phyloP scores from a whole-genome alignment of 1,140 invertebrate genomes.

The Paraescarpia echinospica region DNA sequence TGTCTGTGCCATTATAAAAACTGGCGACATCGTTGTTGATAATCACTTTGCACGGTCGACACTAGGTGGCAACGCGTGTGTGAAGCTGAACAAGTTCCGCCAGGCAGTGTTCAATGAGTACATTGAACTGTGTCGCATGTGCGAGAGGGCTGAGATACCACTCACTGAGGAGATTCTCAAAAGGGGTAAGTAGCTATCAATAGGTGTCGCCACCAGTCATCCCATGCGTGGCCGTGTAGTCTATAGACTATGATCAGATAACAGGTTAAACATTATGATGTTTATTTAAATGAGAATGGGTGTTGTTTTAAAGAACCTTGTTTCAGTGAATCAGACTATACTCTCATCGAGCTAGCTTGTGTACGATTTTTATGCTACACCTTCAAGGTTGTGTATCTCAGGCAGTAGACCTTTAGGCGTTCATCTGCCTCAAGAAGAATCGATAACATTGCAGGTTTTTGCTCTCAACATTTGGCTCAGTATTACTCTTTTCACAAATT shows the following conservation, averaged over 20 bases:
- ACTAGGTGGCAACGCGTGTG: conserved; percentile 41
- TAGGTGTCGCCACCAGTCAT: background rate
- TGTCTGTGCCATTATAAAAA: conserved; percentile 12
- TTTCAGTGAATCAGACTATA: too few relatives aligned
- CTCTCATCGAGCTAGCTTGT: too few relatives aligned
- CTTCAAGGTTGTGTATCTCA: too few relatives aligned
- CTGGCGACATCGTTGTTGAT: conserved; percentile 50
- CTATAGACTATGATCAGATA: background rate
- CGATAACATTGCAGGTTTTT: too few relatives aligned
- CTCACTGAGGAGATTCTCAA: conserved; percentile 44
- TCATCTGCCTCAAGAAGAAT: too few relatives aligned
- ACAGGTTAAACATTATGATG: too few relatives aligned
- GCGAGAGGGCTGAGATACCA: conserved; percentile 40
- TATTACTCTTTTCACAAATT: too few relatives aligned
- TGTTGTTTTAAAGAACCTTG: background rate
- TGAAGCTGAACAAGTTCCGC: conserved; percentile 47
- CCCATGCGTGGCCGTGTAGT: too few relatives aligned
- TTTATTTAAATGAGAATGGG: too few relatives aligned
- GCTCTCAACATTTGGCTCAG: too few relatives aligned
- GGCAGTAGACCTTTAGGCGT: too few relatives aligned
- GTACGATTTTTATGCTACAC: too few relatives aligned
- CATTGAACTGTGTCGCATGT: conserved; percentile 41
- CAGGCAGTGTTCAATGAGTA: conserved; percentile 48
- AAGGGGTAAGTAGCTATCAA: conserved; percentile 38
- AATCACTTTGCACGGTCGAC: conserved; percentile 50